These are phyloP conservation scores for Pseudolycoriella hygida DNA, from an alignment of 2,888 invertebrate genomes.

Conservation along the genomic window DNA sequence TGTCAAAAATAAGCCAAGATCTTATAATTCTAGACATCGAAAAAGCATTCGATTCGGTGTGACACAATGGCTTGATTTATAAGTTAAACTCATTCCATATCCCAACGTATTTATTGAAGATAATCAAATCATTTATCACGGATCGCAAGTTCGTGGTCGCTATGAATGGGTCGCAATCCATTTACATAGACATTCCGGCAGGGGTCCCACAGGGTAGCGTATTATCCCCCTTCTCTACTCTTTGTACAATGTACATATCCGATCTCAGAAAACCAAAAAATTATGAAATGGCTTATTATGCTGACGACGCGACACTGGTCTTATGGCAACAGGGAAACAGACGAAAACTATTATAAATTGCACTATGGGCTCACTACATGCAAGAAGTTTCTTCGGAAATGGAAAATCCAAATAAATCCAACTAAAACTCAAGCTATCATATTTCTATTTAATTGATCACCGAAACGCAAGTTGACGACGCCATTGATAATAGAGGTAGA, in stretches of 20 bases:
- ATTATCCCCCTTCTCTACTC: conserved; percentile 13
- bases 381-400: conserved; percentile 7
- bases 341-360: not conserved
- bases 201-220: conserved; percentile 16
- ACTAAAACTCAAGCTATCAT: conserved; percentile 9
- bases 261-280: conserved; percentile 9
- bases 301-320: conserved; percentile 11
- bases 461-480: not conserved
- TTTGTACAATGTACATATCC: conserved; percentile 13
- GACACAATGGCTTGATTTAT: conserved; percentile 16
- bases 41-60: conserved; percentile 20
- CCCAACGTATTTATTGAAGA: conserved; percentile 12
- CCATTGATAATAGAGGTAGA: too few species aligned
- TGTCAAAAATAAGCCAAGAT: conserved; percentile 13
- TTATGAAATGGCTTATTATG: conserved; percentile 8
- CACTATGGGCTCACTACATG: not conserved
- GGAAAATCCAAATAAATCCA: conserved; percentile 9
- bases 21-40: conserved; percentile 17
- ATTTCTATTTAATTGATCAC: conserved; percentile 5
- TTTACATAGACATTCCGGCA: conserved; percentile 10
- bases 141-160: conserved; percentile 13
- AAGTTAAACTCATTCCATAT: conserved; percentile 13
- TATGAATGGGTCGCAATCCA: conserved; percentile 10
- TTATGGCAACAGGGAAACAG: conserved; percentile 6
- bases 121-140: conserved; percentile 13